Evolutionary conservation across 1,140 invertebrate species (phyloP).

Genomic region (Leptinotarsa defecta): DNA sequence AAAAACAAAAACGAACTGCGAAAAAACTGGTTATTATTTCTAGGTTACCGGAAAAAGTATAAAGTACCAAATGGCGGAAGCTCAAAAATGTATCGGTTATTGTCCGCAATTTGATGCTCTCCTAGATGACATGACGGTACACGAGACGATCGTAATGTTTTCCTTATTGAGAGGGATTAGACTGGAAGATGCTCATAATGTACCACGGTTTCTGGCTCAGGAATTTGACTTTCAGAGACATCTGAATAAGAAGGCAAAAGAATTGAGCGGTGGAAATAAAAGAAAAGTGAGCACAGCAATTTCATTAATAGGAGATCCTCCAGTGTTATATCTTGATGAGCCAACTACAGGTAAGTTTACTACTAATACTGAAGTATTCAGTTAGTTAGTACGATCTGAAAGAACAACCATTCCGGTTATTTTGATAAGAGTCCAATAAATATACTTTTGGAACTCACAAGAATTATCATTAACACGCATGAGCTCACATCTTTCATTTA

Average conservation of each 20-base stretch:
- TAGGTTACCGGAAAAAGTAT: constrained; percentile 57
- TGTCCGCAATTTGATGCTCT: constrained; percentile 87
- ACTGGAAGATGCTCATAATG: constrained; percentile 52
- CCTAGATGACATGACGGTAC: constrained; percentile 77
- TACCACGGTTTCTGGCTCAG: constrained; percentile 54
- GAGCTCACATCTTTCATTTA: no score
- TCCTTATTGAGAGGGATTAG: constrained; percentile 74
- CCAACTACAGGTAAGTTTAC: constrained; percentile 67
- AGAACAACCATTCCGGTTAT: no score
- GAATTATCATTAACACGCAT: no score
- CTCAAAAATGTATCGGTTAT: constrained; percentile 72
- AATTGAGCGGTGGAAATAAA: constrained; percentile 91
- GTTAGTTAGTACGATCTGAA: no score
- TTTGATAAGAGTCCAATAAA: no score
- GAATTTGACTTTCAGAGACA: constrained; percentile 61
- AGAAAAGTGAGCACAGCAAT: constrained; percentile 93
- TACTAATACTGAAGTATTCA: no score
- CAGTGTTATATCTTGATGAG: constrained; percentile 88
- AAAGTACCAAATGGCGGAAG: constrained; percentile 60
- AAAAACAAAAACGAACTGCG: no score
- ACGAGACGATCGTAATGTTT: constrained; percentile 77
- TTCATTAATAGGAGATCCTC: constrained; percentile 85
- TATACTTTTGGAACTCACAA: no score
- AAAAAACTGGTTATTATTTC: no score
- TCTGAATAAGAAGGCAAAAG: constrained; percentile 62